A percentile compares a stretch with the other conserved stretches of the same genome.
Conservation (phyloP, 2,888 invertebrate genomes). For the Germaria angustata region DNA sequence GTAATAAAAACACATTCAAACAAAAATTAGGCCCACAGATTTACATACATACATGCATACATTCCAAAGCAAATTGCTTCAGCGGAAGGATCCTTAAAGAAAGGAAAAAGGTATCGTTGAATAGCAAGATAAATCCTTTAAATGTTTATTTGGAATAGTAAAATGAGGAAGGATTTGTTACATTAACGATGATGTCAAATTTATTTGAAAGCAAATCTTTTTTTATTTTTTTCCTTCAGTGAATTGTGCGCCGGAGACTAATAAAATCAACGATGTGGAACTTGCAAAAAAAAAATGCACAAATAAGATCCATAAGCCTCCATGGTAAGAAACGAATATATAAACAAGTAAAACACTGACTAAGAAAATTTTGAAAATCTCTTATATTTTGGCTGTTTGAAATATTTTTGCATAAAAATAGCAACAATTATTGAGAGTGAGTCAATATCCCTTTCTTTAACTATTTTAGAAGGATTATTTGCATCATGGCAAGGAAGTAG, state of each 20-base stretch:
- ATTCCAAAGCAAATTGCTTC: background rate
- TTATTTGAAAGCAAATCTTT: constrained; percentile 72
- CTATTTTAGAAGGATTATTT: constrained; percentile 51
- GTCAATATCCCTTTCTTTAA: constrained; percentile 46
- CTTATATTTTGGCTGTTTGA: constrained; percentile 23
- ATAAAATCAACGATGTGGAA: constrained; percentile 80
- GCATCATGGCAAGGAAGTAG: constrained; percentile 57
- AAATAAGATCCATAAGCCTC: constrained; percentile 71
- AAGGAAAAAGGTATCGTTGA: constrained; percentile 39
- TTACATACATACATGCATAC: background rate
- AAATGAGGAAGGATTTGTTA: constrained; percentile 39
- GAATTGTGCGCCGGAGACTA: constrained; percentile 80
- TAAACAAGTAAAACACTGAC: constrained; percentile 23
- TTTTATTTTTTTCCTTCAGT: constrained; percentile 67
- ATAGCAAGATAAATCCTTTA: constrained; percentile 71
- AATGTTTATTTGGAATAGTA: constrained; percentile 28
- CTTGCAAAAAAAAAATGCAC: constrained; percentile 68
- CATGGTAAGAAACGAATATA: constrained; percentile 29
- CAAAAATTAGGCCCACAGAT: constrained; percentile 52
- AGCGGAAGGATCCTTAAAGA: constrained; percentile 1
- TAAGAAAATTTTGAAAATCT: constrained; percentile 22
- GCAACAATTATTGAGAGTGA: constrained; percentile 55
- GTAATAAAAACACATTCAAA: constrained; percentile 68
- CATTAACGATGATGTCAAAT: constrained; percentile 71
- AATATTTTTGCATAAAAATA: constrained; percentile 57